Conservation (phyloP, 2,888 invertebrate species). For the Pheosia tremula region DNA sequence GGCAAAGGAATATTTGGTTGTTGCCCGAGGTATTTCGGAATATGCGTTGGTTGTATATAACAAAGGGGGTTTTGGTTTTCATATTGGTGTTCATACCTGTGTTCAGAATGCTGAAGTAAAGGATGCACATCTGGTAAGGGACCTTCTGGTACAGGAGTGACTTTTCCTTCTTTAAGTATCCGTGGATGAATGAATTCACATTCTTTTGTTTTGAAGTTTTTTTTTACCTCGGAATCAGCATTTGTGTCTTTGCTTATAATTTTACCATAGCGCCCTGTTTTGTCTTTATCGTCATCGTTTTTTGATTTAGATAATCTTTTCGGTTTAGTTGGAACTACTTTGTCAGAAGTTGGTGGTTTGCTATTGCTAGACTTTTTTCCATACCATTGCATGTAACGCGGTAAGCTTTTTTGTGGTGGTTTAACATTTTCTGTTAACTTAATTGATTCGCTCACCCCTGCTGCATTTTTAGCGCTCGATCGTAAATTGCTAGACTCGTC, state of each 20-base stretch:
- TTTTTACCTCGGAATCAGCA: constrained; percentile 78
- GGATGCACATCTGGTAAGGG: constrained; percentile 85
- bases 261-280: constrained; percentile 71
- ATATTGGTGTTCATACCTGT: constrained; percentile 88
- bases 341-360: constrained; percentile 72
- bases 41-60: constrained; percentile 84
- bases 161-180: constrained; percentile 77
- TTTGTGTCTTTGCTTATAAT: constrained; percentile 71
- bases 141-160: constrained; percentile 76
- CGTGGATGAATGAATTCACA: constrained; percentile 80
- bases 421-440: constrained; percentile 61
- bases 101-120: constrained; percentile 90
- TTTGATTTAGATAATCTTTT: constrained; percentile 73
- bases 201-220: constrained; percentile 84
- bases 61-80: constrained; percentile 82
- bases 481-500: constrained; percentile 62
- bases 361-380: constrained; percentile 81
- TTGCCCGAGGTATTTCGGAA: constrained; percentile 85
- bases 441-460: constrained; percentile 49
- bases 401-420: constrained; percentile 78
- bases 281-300: constrained; percentile 65
- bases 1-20: constrained; percentile 77
- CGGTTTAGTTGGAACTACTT: constrained; percentile 74
- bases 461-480: constrained; percentile 60
- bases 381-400: constrained; percentile 93